A percentile compares a stretch with the other conserved stretches of the same genome.
Evolutionary conservation across 2,888 invertebrate genomes (phyloP).

Genomic region (Phaedon cochleariae): DNA sequence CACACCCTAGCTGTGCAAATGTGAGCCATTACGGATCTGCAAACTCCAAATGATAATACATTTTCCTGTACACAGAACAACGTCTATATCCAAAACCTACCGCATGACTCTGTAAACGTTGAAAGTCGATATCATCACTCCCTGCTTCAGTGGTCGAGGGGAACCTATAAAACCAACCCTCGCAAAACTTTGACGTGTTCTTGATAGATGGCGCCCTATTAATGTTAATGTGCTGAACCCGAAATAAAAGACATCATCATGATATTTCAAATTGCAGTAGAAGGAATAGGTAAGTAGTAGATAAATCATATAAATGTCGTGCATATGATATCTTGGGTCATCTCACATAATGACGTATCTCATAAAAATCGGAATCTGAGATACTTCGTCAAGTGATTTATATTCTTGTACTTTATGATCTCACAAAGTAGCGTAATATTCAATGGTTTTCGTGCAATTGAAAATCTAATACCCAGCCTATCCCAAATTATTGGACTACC

Average conservation of each 20-base stretch:
- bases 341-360: no score
- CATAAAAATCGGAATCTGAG: no score
- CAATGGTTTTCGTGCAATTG: no score
- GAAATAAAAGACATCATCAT: slow-evolving; percentile 51
- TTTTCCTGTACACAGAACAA: slow-evolving; percentile 24
- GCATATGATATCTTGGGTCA: no score
- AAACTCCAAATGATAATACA: slow-evolving; percentile 24
- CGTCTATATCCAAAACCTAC: slow-evolving; percentile 20
- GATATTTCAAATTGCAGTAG: slow-evolving; percentile 43
- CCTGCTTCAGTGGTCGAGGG: slow-evolving; percentile 28
- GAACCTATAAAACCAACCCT: slow-evolving; percentile 41
- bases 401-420: no score
- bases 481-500: no score
- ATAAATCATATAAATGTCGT: no score
- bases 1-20: no score
- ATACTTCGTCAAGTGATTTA: no score
- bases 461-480: no score
- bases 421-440: no score
- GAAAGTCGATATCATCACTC: slow-evolving; percentile 47
- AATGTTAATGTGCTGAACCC: slow-evolving; percentile 51
- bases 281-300: no score
- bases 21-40: neutral
- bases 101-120: slow-evolving; percentile 21
- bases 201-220: slow-evolving; percentile 54
- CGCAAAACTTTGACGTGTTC: slow-evolving; percentile 36